Evolutionary conservation across 2,797 vertebrate species (phyloP).

Genomic region (Xyrichtys novacula): DNA sequence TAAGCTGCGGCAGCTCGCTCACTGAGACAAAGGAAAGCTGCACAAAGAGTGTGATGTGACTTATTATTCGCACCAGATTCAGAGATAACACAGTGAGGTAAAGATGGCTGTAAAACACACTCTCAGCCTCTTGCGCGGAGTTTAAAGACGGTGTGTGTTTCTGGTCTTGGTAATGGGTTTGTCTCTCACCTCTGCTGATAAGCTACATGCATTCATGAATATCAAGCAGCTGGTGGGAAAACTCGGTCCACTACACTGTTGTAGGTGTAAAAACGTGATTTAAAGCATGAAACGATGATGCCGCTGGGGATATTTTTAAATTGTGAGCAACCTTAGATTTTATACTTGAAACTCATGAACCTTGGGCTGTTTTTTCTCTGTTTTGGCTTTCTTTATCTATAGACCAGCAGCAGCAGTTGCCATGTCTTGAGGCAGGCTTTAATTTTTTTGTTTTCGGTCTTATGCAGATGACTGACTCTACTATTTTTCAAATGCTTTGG

Average conservation of each 20-base stretch:
- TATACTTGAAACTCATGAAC: background rate
- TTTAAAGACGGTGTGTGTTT: conserved; percentile 30
- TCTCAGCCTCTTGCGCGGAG: conserved; percentile 31
- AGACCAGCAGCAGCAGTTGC: no score
- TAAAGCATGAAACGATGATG: conserved; percentile 6
- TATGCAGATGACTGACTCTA: background rate
- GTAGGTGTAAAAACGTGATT: conserved; percentile 14
- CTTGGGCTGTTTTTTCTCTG: background rate
- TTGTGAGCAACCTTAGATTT: background rate
- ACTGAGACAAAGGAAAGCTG: conserved; percentile 1
- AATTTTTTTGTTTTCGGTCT: conserved; percentile 3
- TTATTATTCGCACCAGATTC: conserved; percentile 27
- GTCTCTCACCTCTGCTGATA: conserved; percentile 59
- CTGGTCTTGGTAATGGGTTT: conserved; percentile 58
- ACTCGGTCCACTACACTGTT: conserved; percentile 42
- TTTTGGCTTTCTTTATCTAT: background rate
- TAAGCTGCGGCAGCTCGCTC: conserved; percentile 2
- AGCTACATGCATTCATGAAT: conserved; percentile 68
- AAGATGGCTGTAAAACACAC: conserved; percentile 34
- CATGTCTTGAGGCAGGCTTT: no score
- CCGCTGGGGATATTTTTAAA: background rate
- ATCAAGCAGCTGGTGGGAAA: conserved; percentile 56
- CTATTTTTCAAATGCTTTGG: background rate
- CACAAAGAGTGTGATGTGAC: conserved; percentile 5
- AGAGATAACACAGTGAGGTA: conserved; percentile 6